Percentiles rank a stretch among this genome's conserved stretches.
Evolutionary conservation across 2,797 vertebrate genomes (phyloP).

Genomic region (Caiman crocodilus): DNA sequence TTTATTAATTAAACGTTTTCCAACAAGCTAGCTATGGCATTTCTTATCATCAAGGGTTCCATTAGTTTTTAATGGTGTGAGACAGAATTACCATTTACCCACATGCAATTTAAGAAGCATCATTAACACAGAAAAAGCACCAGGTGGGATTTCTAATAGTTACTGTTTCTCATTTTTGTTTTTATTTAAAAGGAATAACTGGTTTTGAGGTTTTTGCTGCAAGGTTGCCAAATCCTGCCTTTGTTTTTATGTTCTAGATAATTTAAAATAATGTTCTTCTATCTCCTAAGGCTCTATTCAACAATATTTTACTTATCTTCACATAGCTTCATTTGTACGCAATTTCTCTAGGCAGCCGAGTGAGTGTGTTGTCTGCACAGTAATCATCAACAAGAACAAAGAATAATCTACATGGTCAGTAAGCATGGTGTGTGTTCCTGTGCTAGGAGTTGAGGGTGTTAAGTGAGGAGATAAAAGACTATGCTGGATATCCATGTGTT

Average conservation of each 20-base stretch:
- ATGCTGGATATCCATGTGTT: not conserved
- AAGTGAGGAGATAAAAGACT: not conserved
- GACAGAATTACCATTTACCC: constrained; percentile 89
- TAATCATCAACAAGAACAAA: constrained; percentile 79
- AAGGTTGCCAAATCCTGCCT: constrained; percentile 76
- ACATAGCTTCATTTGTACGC: not conserved
- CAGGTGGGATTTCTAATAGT: constrained; percentile 89
- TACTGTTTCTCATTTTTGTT: constrained; percentile 87
- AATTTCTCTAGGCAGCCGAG: constrained; percentile 57
- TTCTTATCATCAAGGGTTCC: constrained; percentile 90
- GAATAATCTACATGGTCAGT: constrained; percentile 43
- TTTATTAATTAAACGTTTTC: constrained; percentile 91
- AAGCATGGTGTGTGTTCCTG: not conserved
- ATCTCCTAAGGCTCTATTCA: constrained; percentile 75
- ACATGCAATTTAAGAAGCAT: constrained; percentile 89
- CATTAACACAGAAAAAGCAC: constrained; percentile 88
- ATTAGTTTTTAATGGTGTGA: constrained; percentile 92
- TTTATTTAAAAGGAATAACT: constrained; percentile 87
- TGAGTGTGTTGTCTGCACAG: constrained; percentile 74
- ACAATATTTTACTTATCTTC: constrained; percentile 60
- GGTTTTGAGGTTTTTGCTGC: constrained; percentile 74
- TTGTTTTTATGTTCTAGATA: constrained; percentile 77
- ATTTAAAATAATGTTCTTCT: constrained; percentile 80
- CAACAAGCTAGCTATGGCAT: constrained; percentile 89
- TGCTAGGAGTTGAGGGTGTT: not conserved